A percentile compares a stretch with the other conserved stretches of the same genome.
These are phyloP conservation scores for Aricia agestis DNA, from an alignment of 1,140 invertebrate species.

Conservation along the genomic window DNA sequence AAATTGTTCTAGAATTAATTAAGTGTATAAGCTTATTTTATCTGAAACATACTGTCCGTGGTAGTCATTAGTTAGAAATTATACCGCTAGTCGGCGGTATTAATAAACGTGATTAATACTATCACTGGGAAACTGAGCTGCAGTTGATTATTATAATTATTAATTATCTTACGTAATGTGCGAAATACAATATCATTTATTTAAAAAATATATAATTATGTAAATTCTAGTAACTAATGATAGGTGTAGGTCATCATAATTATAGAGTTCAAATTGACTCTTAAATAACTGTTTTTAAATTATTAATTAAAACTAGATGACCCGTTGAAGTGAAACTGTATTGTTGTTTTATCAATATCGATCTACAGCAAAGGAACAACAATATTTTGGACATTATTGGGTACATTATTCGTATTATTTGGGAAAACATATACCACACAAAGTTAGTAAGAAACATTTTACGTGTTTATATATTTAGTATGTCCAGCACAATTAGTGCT, in stretches of 20 bases:
- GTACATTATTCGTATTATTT: too few relatives aligned
- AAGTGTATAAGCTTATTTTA: conserved; percentile 11
- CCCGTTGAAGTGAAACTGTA: too few relatives aligned
- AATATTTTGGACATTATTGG: too few relatives aligned
- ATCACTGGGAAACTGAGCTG: not conserved
- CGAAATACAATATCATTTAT: too few relatives aligned
- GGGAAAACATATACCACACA: not conserved
- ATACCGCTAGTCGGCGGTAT: not conserved
- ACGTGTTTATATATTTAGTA: not conserved
- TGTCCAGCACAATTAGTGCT: conserved; percentile 5
- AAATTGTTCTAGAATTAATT: conserved; percentile 16
- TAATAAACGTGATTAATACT: conserved; percentile 10
- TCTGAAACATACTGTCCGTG: conserved; percentile 1
- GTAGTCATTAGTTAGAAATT: conserved; percentile 10
- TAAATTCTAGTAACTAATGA: too few relatives aligned
- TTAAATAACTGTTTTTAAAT: too few relatives aligned
- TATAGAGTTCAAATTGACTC: too few relatives aligned
- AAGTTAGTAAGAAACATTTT: not conserved
- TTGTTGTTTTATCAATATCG: too few relatives aligned
- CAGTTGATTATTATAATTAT: not conserved
- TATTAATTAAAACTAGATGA: too few relatives aligned
- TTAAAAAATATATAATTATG: too few relatives aligned
- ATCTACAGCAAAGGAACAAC: too few relatives aligned
- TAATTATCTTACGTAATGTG: not conserved
- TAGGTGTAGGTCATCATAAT: too few relatives aligned